Base-by-base conservation (phyloP, 2,888 invertebrate species). In the Agriotes lineatus region DNA sequence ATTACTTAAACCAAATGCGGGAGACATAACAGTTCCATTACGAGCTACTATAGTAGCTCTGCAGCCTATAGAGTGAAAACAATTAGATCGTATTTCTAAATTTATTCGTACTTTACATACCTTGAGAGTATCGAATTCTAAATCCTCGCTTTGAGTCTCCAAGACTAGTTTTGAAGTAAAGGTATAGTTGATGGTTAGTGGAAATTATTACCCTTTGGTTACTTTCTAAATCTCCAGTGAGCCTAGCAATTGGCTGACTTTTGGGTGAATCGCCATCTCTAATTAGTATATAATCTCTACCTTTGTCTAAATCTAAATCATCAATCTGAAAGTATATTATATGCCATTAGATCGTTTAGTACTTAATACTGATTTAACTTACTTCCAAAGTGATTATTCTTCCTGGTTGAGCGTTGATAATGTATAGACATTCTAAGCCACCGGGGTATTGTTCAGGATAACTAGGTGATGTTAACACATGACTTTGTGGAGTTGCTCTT, bases 391-490 rank as follows among this genome's bases (percentile, higher is more conserved):
- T 96, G 72, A 99, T 93, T 70, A 97, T 94, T 81, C 95, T 90
- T 45, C 96, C 97, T 25, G 93, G 90, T 81, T 96, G 95, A 1
- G 98, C 94, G 80, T 93, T 93, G 72, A 99, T 92, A 52, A 95
- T 92, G 84, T 97, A 98, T 59, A 96, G 89, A 77, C 97, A 97
- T 86, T 98, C 98, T 71, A 97, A 87, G n/a, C 97, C 97, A 59
- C 97, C 96, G 0, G 97, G 96, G 85, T 97, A 97, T 76, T 93
- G 91, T 77, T 93, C 93, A 0, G 97, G 97, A 85, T 96, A 97
- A 64, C 96, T 95, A 62, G 97, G 96, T 45, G 96, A 96, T 12
- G 92, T 93, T 57, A 98, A 86, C 1, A 94, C 89, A 86, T 97
- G 97, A 22, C 94, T 92, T 85, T 96, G 96, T 50, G 93, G 90